A percentile compares a stretch with the other conserved stretches of the same genome.
Conservation (phyloP, 2,113 vertebrate species). For the Glaucidium brasilianum region DNA sequence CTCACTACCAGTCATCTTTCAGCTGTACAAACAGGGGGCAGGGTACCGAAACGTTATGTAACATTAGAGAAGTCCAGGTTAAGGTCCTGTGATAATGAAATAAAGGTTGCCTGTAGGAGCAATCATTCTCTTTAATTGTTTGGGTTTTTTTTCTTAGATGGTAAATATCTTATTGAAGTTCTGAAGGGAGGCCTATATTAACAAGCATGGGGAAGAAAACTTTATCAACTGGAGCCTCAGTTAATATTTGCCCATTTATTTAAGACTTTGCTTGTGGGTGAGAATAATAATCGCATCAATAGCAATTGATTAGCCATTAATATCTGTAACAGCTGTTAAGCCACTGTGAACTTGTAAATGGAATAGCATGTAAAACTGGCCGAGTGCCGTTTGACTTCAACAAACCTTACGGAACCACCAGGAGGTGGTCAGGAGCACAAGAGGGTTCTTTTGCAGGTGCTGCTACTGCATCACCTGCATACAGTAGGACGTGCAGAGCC, state of each 20-base stretch:
- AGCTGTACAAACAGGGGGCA: neutral
- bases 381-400: accelerated
- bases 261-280: neutral
- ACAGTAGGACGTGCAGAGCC: accelerated
- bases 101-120: neutral
- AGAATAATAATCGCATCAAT: neutral
- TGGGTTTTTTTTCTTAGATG: neutral
- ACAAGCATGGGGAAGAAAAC: neutral
- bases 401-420: neutral
- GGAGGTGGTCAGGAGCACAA: neutral
- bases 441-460: neutral
- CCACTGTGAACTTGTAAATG: neutral
- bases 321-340: neutral
- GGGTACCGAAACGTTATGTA: neutral
- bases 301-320: neutral
- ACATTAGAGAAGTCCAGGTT: neutral
- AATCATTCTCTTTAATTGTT: neutral
- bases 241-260: slow-evolving; percentile 59
- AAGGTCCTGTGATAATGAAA: neutral
- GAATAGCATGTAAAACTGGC: neutral
- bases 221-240: slow-evolving; percentile 34
- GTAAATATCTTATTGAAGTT: slow-evolving; percentile 6
- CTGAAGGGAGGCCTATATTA: slow-evolving; percentile 11
- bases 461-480: neutral
- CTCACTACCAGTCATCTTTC: neutral